A percentile compares a stretch with the other conserved stretches of the same genome.
Conservation (phyloP, 2,888 invertebrate species). For the Synergus japonicus region DNA sequence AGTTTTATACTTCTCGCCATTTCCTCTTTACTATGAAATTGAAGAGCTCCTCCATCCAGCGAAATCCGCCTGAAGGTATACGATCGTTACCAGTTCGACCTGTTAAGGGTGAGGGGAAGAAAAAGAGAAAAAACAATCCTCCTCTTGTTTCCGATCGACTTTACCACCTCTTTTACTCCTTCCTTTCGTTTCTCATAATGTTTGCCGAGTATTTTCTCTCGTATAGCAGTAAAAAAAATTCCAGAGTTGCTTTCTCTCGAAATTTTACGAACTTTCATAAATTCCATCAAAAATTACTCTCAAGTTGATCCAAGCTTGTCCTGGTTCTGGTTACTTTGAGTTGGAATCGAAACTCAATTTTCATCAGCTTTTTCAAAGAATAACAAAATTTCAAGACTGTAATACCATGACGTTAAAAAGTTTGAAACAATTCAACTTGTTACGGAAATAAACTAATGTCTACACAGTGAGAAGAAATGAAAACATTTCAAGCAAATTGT, state of each 20-base stretch:
- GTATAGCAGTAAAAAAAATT: neutral
- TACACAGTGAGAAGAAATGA: neutral
- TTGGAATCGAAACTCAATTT: too few species aligned
- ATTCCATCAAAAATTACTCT: too few species aligned
- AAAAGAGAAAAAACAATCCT: slow-evolving; percentile 51
- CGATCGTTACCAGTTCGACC: slow-evolving; percentile 54
- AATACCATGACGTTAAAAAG: neutral
- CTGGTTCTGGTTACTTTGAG: too few species aligned
- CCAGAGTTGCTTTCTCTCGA: neutral
- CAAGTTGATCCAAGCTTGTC: too few species aligned
- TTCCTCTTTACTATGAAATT: slow-evolving; percentile 57
- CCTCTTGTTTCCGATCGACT: slow-evolving; percentile 66
- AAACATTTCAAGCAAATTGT: neutral
- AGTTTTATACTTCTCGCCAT: slow-evolving; percentile 40
- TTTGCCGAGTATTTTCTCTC: slow-evolving; percentile 18
- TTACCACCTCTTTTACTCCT: slow-evolving; percentile 51
- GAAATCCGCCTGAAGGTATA: slow-evolving; percentile 62
- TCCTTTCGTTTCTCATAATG: slow-evolving; percentile 39
- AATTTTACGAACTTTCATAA: too few species aligned
- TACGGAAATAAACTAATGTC: neutral
- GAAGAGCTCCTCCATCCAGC: slow-evolving; percentile 62
- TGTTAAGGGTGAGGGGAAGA: slow-evolving; percentile 5
- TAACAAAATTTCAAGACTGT: too few species aligned
- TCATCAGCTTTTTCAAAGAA: too few species aligned
- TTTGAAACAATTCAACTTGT: neutral